Base-by-base conservation (phyloP, 2,113 vertebrate genomes). In the Patagioenas fasciata region DNA sequence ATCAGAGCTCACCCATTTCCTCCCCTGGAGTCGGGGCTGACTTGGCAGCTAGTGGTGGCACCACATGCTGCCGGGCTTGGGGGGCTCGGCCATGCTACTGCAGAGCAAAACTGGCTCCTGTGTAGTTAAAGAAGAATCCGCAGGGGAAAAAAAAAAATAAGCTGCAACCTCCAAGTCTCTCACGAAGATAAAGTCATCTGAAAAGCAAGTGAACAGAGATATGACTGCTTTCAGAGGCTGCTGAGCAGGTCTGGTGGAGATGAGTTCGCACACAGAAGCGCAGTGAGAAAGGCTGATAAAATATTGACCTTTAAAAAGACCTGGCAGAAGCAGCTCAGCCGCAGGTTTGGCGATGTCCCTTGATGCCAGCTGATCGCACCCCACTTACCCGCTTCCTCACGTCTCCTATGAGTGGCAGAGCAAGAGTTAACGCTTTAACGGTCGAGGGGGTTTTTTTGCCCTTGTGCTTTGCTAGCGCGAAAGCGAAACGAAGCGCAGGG, bases 281-380 rank as follows among this genome's bases (percentile, higher is more conserved):
- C 2, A 1, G 17, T 44, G 48, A 13, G 50, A 69, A 71, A 34
- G 21, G 67, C 48, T 19, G 40, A 15, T 20, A 5, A 0, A 25
- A 11, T 4, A n/a, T 1, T 12, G 58, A 20, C 34, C 47, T 51
- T 14, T 29, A 48, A 28, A 56, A 20, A 23, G 13, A 25, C 9
- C 6, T 13, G 6, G 56, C 24, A 47, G 58, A 57, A 57, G n/a
- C 82, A 13, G 15, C 29, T 9, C 51, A 32, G 19, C 7, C 3
- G 7, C 67, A 15, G 56, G 17, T 6, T n/a, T 60, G 50, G 38
- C 34, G 8, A 7, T 20, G 32, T 26, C 40, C 26, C 66, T 58
- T 0, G 0, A 15, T 6, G 13, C 15, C 58, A 53, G 42, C 0
- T 4, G 0, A 9, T 11, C 9, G 23, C 16, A 3, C 31, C 31